Evolutionary conservation across 2,113 vertebrate genomes (phyloP).

Genomic region (Hyperoodon ampullatus): DNA sequence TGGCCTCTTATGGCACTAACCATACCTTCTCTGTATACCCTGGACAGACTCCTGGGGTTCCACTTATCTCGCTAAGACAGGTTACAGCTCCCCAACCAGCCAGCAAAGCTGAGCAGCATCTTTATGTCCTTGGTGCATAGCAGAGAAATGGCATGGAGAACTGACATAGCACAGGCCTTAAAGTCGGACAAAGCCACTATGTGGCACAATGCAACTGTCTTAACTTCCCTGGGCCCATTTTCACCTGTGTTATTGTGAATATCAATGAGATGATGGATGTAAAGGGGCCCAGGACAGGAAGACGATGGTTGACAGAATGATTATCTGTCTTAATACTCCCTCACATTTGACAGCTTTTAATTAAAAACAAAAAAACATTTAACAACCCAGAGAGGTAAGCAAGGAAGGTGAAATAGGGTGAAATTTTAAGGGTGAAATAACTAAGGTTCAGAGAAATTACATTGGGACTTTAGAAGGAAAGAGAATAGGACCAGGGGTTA

Average conservation of each 20-base stretch:
- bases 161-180: neutral
- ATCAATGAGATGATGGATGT: neutral
- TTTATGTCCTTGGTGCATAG: neutral
- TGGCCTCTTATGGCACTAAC: neutral
- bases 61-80: neutral
- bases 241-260: neutral
- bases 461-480: neutral
- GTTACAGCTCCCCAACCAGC: neutral
- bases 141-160: neutral
- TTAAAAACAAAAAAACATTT: conserved; percentile 29
- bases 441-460: neutral
- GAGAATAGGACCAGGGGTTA: neutral
- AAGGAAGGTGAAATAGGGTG: neutral
- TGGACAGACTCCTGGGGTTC: conserved; percentile 14
- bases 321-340: neutral
- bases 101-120: neutral
- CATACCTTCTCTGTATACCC: neutral
- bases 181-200: neutral
- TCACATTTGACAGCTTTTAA: neutral
- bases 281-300: neutral
- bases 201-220: neutral
- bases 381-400: neutral
- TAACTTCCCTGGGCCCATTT: neutral
- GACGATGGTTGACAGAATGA: neutral
- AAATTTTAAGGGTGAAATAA: neutral